Percentiles rank a stretch among this genome's conserved stretches.
Evolutionary conservation across 2,888 invertebrate species (phyloP).

Genomic region (Lampropteryx suffumata): DNA sequence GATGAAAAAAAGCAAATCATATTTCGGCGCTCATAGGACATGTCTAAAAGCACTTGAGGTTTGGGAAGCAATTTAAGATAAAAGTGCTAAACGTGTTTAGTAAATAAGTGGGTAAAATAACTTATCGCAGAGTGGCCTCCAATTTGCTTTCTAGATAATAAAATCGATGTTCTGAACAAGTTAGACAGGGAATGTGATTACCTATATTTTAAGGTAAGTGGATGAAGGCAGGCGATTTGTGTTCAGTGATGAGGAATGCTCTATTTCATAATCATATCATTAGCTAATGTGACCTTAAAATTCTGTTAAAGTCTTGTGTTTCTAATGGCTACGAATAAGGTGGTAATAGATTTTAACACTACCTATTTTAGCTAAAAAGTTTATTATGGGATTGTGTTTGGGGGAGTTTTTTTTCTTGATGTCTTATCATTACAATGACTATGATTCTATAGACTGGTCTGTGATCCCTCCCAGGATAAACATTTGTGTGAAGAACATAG

Average conservation of each 20-base stretch:
- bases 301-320: no score
- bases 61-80: constrained; percentile 54
- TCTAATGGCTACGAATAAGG: no score
- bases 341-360: no score
- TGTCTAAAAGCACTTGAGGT: constrained; percentile 48
- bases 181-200: constrained; percentile 15
- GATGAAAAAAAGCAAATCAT: constrained; percentile 61
- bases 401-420: no score
- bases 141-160: constrained; percentile 10
- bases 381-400: no score
- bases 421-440: no score
- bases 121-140: constrained; percentile 31
- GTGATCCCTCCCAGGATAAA: no score
- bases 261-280: no score
- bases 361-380: no score
- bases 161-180: constrained; percentile 21
- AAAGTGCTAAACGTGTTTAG: constrained; percentile 47
- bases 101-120: constrained; percentile 47
- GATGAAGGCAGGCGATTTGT: constrained; percentile 49
- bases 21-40: constrained; percentile 44
- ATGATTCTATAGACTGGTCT: no score
- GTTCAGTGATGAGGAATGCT: constrained; percentile 25
- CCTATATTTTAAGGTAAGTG: constrained; percentile 64
- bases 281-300: no score
- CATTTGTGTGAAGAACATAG: no score